Conservation (phyloP, 2,888 invertebrate species). For the Geophilus truncorum region DNA sequence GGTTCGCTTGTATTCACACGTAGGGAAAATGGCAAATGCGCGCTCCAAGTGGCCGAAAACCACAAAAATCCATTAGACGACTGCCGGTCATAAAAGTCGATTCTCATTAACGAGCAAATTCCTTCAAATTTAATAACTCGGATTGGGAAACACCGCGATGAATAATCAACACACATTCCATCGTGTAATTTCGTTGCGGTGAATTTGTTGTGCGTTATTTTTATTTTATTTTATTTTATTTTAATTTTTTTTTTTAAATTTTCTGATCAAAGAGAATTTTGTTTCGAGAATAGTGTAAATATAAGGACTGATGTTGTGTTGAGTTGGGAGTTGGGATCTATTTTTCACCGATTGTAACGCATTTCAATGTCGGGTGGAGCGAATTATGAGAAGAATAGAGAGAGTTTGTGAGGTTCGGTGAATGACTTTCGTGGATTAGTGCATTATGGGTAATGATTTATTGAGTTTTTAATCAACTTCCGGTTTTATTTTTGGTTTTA, state of each 20-base stretch:
- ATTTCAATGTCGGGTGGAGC: neutral
- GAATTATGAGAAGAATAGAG: neutral
- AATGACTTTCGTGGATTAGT: too few species aligned
- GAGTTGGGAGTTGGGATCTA: too few species aligned
- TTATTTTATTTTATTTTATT: neutral
- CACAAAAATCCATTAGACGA: conserved; percentile 22
- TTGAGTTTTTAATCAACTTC: too few species aligned
- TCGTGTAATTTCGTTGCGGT: neutral
- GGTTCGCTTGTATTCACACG: neutral
- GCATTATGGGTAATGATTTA: too few species aligned
- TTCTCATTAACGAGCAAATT: conserved; percentile 22
- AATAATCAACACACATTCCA: conserved; percentile 21
- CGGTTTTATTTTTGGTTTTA: too few species aligned
- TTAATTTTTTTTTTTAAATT: too few species aligned
- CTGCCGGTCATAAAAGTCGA: conserved; percentile 13
- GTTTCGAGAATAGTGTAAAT: too few species aligned
- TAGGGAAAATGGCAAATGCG: neutral
- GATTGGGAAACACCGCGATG: neutral
- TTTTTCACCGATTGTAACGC: too few species aligned
- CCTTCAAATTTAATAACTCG: conserved; percentile 24
- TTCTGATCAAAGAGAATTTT: too few species aligned
- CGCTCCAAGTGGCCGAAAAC: neutral
- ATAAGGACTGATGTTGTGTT: too few species aligned
- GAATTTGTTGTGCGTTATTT: too few species aligned
- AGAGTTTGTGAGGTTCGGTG: neutral